Evolutionary conservation across 2,113 vertebrate genomes (phyloP).

Genomic region (Campylomormyrus numenius): DNA sequence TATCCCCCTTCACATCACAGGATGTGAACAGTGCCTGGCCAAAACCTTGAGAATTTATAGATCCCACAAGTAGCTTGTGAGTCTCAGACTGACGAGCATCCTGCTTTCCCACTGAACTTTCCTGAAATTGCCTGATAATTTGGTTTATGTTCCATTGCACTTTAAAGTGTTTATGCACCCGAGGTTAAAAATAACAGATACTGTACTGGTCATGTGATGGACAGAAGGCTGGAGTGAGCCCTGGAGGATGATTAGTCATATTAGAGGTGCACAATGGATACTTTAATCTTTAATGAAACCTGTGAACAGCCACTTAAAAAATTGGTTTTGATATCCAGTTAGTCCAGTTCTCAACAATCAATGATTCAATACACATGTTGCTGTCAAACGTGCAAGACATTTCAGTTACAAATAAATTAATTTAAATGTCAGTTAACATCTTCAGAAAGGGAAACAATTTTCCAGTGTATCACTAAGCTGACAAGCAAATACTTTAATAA

Average conservation of each 20-base stretch:
- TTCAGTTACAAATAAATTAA: neutral
- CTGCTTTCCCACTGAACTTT: neutral
- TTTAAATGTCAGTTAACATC: neutral
- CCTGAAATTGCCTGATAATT: neutral
- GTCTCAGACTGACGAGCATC: constrained; percentile 5
- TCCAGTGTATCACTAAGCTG: neutral
- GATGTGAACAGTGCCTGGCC: neutral
- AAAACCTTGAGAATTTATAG: constrained; percentile 1
- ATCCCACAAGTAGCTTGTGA: neutral
- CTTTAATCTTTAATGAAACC: neutral
- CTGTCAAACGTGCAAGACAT: neutral
- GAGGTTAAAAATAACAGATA: neutral
- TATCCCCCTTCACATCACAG: neutral
- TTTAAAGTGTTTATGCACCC: neutral
- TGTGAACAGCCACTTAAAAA: neutral
- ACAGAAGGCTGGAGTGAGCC: neutral
- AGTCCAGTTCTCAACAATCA: neutral
- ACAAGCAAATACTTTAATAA: neutral
- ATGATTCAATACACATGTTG: neutral
- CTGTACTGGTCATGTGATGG: neutral
- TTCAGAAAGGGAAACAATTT: neutral
- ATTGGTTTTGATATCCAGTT: neutral
- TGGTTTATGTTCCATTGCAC: neutral
- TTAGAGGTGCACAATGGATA: neutral
- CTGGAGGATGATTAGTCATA: neutral